Evolutionary conservation across 2,888 invertebrate species (phyloP).

Genomic region (Gryllus longicercus): DNA sequence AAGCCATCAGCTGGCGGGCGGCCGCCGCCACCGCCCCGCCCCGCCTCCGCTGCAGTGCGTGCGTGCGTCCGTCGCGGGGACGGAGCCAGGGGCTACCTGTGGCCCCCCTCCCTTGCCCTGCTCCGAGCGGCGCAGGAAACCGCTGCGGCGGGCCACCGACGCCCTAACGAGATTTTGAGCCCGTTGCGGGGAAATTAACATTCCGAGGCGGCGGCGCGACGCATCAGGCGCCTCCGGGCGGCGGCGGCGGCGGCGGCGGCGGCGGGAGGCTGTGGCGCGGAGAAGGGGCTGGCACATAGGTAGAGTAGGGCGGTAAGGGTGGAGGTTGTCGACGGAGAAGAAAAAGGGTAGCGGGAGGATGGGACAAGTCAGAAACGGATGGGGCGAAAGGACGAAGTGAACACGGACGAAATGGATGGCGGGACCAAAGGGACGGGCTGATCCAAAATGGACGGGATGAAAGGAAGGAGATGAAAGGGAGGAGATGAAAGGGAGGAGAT

Average conservation of each 20-base stretch:
- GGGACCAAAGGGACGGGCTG: too few relatives aligned
- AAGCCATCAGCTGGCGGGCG: constrained; percentile 17
- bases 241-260: background rate
- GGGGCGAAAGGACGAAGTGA: background rate
- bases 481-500: too few relatives aligned
- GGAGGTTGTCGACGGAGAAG: background rate
- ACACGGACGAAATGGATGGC: background rate
- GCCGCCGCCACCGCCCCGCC: background rate
- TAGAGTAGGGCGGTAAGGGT: background rate
- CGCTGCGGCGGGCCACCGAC: background rate
- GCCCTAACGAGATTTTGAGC: background rate
- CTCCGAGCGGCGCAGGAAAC: background rate
- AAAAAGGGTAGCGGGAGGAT: background rate
- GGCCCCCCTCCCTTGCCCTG: background rate
- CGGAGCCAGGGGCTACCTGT: constrained; percentile 6
- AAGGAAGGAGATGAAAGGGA: too few relatives aligned
- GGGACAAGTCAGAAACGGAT: background rate
- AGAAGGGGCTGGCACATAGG: too few relatives aligned
- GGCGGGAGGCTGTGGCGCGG: background rate
- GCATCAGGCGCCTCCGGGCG: background rate
- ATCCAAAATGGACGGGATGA: too few relatives aligned
- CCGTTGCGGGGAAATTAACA: background rate
- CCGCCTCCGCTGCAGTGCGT: too few relatives aligned
- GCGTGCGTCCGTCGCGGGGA: background rate
- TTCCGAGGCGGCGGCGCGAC: background rate